Percentiles rank a stretch among this genome's conserved stretches.
Conservation (phyloP, 1,140 invertebrate genomes). For the Lysiphlebus fabarum region DNA sequence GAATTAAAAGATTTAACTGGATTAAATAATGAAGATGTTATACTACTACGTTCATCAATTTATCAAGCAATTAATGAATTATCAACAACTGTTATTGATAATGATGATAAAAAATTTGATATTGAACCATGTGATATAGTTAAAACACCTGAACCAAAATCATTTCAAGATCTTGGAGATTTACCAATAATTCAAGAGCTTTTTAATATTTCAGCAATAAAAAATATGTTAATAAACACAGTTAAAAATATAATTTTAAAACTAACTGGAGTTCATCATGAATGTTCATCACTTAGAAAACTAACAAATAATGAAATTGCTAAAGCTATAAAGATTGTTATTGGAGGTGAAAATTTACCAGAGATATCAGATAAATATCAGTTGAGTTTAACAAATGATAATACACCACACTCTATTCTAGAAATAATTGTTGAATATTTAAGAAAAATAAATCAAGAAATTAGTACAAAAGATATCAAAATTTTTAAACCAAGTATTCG, state of each 20-base stretch:
- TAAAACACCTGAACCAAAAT: constrained; percentile 14
- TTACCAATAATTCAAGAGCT: constrained; percentile 34
- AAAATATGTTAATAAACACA: constrained; percentile 31
- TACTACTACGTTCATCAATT: neutral
- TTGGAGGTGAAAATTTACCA: constrained; percentile 27
- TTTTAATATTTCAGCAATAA: constrained; percentile 34
- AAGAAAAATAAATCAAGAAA: neutral
- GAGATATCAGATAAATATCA: constrained; percentile 21
- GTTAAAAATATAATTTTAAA: constrained; percentile 29
- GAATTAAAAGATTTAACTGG: constrained; percentile 2
- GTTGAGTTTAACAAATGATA: constrained; percentile 7
- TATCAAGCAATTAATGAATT: constrained; percentile 1
- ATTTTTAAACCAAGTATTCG: constrained; percentile 26
- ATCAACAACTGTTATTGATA: too few species aligned
- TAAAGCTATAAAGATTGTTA: constrained; percentile 22
- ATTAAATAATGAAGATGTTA: neutral
- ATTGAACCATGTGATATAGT: constrained; percentile 7
- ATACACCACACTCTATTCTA: neutral
- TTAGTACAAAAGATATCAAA: constrained; percentile 28
- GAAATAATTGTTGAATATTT: neutral
- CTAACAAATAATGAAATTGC: constrained; percentile 24
- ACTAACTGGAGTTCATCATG: constrained; percentile 23
- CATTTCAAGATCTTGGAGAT: constrained; percentile 35
- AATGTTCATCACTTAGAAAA: constrained; percentile 20
- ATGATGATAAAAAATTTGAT: neutral